Conservation (phyloP, 2,888 invertebrate genomes). For the Drosophila affinis region DNA sequence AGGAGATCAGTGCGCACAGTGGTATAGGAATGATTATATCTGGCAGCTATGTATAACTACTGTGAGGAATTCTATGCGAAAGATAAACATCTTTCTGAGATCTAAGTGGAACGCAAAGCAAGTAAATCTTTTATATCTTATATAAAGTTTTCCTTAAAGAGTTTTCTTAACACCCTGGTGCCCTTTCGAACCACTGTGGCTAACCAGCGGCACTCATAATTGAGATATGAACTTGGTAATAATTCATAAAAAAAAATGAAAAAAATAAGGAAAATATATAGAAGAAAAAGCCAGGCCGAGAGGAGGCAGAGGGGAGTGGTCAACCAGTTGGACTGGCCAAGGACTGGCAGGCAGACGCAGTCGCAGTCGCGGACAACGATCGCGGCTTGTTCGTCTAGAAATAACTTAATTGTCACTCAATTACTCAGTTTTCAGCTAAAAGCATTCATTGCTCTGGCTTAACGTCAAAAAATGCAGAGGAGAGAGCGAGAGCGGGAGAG, state of each 20-base stretch:
- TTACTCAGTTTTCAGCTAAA: constrained; percentile 82
- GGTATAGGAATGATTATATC: not conserved
- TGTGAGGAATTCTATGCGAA: too few relatives aligned
- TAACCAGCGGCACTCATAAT: constrained; percentile 66
- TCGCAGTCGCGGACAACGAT: constrained; percentile 31
- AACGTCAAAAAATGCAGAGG: constrained; percentile 53
- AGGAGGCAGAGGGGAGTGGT: constrained; percentile 19
- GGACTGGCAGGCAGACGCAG: constrained; percentile 13
- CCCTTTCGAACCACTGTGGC: constrained; percentile 44
- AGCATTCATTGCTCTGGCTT: constrained; percentile 75
- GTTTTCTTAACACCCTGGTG: too few relatives aligned
- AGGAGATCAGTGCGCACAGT: constrained; percentile 28
- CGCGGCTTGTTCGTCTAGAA: constrained; percentile 76
- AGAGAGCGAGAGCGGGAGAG: constrained; percentile 16
- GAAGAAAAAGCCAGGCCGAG: constrained; percentile 29
- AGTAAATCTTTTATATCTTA: too few relatives aligned
- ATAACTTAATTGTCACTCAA: constrained; percentile 83
- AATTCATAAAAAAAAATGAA: constrained; percentile 75
- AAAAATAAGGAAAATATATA: constrained; percentile 1
- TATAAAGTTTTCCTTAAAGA: too few relatives aligned
- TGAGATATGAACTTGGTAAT: constrained; percentile 82
- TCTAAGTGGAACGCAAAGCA: too few relatives aligned
- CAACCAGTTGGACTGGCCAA: constrained; percentile 28
- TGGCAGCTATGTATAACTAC: too few relatives aligned
- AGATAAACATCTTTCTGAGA: too few relatives aligned